phyloP scores from a whole-genome alignment of 1,140 invertebrate genomes.

The Drosophila miranda region DNA sequence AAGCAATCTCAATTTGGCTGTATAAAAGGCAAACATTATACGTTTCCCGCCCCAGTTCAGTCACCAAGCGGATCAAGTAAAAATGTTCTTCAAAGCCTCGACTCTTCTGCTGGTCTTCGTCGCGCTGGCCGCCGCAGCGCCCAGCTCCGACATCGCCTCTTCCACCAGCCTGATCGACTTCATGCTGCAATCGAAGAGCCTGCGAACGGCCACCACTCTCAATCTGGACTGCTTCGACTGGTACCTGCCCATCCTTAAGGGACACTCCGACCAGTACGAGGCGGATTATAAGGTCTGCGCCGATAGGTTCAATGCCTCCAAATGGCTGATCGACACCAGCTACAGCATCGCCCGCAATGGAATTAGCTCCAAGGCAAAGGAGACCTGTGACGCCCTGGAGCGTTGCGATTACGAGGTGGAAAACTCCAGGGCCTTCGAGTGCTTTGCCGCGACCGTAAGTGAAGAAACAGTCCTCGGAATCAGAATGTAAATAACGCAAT shows the following conservation, averaged over 20 bases:
- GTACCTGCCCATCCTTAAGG: conserved; percentile 23
- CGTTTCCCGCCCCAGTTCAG: background rate
- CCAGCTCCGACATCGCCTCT: background rate
- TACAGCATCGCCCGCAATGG: background rate
- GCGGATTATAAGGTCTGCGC: background rate
- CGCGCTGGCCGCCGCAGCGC: background rate
- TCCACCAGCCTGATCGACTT: conserved; percentile 1
- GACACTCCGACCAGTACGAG: conserved; percentile 14
- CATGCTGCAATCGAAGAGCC: conserved; percentile 5
- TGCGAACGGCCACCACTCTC: conserved; percentile 8
- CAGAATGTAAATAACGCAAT: no score
- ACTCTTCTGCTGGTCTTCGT: conserved; percentile 19
- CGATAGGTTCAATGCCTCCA: background rate
- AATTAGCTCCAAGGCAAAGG: background rate
- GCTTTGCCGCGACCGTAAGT: background rate
- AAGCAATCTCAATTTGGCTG: no score
- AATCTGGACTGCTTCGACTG: conserved; percentile 23
- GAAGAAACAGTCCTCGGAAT: no score
- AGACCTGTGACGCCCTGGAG: background rate
- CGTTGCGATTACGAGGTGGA: background rate
- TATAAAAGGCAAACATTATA: conserved; percentile 19
- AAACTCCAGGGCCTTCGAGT: background rate
- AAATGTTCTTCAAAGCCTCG: conserved; percentile 18
- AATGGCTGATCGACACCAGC: background rate
- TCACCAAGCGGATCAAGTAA: background rate